Evolutionary conservation across 2,113 vertebrate genomes (phyloP).

Genomic region (Scomber japonicus): DNA sequence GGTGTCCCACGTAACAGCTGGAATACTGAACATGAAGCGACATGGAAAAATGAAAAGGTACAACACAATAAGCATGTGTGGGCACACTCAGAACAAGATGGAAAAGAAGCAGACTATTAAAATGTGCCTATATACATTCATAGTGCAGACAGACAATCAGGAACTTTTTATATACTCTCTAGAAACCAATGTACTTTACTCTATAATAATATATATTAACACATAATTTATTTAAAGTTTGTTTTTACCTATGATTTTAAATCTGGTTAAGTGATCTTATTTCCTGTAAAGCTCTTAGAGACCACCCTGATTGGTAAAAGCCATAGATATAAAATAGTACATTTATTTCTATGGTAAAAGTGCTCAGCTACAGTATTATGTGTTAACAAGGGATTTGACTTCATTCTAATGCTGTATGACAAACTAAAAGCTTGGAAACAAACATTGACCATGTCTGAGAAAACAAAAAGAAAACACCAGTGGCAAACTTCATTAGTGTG

Average conservation of each 20-base stretch:
- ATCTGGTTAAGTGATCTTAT: slow-evolving; percentile 11
- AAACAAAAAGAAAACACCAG: slow-evolving; percentile 53
- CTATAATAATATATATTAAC: slow-evolving; percentile 57
- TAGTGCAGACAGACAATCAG: slow-evolving; percentile 70
- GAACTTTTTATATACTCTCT: slow-evolving; percentile 14
- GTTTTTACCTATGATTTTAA: slow-evolving; percentile 6
- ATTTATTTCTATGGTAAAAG: slow-evolving; percentile 68
- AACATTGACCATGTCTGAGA: slow-evolving; percentile 35
- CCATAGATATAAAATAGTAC: slow-evolving; percentile 59
- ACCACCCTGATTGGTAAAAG: slow-evolving; percentile 59
- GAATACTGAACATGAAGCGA: neutral
- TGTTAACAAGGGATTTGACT: slow-evolving; percentile 23
- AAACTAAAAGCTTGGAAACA: slow-evolving; percentile 54
- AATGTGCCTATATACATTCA: slow-evolving; percentile 73
- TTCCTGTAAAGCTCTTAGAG: slow-evolving; percentile 53
- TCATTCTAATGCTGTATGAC: slow-evolving; percentile 54
- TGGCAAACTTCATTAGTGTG: slow-evolving; percentile 67
- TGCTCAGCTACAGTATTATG: slow-evolving; percentile 56
- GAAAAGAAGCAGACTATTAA: slow-evolving; percentile 17
- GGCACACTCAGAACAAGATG: slow-evolving; percentile 6
- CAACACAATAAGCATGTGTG: slow-evolving; percentile 20
- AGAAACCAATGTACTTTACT: slow-evolving; percentile 37
- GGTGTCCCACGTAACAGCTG: neutral
- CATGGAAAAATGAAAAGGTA: neutral
- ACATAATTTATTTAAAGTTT: slow-evolving; percentile 33